A percentile compares a stretch with the other conserved stretches of the same genome.
These are phyloP conservation scores for Acanthosepion esculentum DNA, from an alignment of 2,888 invertebrate genomes.

Conservation along the genomic window DNA sequence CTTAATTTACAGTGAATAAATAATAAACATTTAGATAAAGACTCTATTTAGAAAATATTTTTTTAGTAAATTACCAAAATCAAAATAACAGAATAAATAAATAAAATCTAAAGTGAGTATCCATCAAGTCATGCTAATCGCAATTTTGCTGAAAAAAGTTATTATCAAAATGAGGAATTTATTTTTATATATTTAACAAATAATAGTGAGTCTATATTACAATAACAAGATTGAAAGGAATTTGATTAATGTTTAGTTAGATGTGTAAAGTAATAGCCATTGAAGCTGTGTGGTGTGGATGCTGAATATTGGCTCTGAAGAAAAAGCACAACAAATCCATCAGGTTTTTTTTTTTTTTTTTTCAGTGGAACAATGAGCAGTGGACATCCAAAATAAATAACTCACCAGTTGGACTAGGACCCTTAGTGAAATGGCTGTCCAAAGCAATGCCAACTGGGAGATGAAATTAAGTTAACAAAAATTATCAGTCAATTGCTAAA, in stretches of 20 bases:
- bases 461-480: conserved; percentile 37
- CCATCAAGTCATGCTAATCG: background rate
- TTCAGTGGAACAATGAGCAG: conserved; percentile 34
- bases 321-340: conserved; percentile 45
- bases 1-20: background rate
- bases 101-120: background rate
- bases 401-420: conserved; percentile 40
- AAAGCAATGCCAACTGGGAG: conserved; percentile 40
- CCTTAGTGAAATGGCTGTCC: conserved; percentile 39
- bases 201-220: background rate
- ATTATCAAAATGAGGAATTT: too few relatives aligned
- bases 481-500: conserved; percentile 33
- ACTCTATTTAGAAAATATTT: too few relatives aligned
- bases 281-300: background rate
- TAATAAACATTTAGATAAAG: background rate
- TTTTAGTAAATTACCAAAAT: background rate
- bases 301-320: background rate
- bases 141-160: background rate
- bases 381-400: background rate
- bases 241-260: background rate
- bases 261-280: background rate
- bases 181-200: background rate
- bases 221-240: background rate
- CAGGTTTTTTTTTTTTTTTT: background rate
- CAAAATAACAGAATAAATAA: background rate